Evolutionary conservation across 2,888 invertebrate genomes (phyloP).

Genomic region (Ophraella communa): DNA sequence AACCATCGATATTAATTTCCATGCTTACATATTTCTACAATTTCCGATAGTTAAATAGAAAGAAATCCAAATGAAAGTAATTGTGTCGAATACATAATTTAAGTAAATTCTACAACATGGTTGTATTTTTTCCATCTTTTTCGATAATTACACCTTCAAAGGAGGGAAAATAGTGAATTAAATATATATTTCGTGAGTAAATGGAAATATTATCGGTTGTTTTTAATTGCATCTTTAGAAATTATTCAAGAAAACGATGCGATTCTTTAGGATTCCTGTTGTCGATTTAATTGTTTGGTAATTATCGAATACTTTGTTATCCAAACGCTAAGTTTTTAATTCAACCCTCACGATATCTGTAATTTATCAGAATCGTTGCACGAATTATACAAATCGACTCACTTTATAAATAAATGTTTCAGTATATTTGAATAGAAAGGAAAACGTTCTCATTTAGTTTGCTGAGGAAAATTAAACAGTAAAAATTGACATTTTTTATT

Average conservation of each 20-base stretch:
- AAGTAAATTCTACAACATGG: slow-evolving; percentile 32
- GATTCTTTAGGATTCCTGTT: slow-evolving; percentile 44
- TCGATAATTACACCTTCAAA: slow-evolving; percentile 35
- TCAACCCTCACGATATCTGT: slow-evolving; percentile 47
- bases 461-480: too few relatives aligned
- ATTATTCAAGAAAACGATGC: slow-evolving; percentile 50
- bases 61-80: slow-evolving; percentile 36
- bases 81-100: slow-evolving; percentile 34
- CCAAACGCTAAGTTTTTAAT: neutral
- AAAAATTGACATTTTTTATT: too few relatives aligned
- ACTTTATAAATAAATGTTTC: too few relatives aligned
- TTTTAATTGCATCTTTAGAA: slow-evolving; percentile 43
- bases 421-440: too few relatives aligned
- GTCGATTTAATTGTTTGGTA: slow-evolving; percentile 51
- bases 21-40: slow-evolving; percentile 28
- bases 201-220: slow-evolving; percentile 31
- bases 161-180: slow-evolving; percentile 31
- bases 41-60: slow-evolving; percentile 13
- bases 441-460: too few relatives aligned
- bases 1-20: slow-evolving; percentile 32
- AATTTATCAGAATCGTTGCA: slow-evolving; percentile 5
- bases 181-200: slow-evolving; percentile 35
- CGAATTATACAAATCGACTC: neutral
- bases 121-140: slow-evolving; percentile 31
- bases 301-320: slow-evolving; percentile 34